Conservation (phyloP, 1,140 invertebrate genomes). For the Leptinotarsa texana region DNA sequence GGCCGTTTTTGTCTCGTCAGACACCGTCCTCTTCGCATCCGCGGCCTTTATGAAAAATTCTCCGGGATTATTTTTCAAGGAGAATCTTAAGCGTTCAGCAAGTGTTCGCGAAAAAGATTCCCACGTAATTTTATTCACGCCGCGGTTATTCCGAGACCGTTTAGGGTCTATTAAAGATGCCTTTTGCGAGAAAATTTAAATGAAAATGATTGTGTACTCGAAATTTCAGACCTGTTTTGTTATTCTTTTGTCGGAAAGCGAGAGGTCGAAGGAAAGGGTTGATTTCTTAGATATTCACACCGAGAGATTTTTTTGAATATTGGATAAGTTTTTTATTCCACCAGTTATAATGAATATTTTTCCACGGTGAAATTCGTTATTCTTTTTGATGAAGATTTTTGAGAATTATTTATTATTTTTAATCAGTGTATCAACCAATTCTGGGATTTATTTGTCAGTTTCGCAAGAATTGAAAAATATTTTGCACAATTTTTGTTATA, state of each 20-base stretch:
- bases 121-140: constrained; percentile 38
- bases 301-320: no score
- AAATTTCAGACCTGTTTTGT: constrained; percentile 19
- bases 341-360: no score
- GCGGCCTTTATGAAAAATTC: constrained; percentile 18
- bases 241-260: background rate
- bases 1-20: background rate
- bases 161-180: constrained; percentile 33
- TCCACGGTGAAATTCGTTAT: no score
- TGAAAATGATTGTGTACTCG: constrained; percentile 25
- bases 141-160: constrained; percentile 32
- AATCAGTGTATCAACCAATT: no score
- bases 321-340: no score
- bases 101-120: constrained; percentile 36
- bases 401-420: no score
- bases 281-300: no score
- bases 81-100: constrained; percentile 22
- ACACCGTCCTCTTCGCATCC: background rate
- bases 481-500: no score
- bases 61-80: constrained; percentile 23
- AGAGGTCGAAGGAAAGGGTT: background rate
- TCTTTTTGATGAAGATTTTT: no score
- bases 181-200: constrained; percentile 19
- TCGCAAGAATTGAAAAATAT: no score
- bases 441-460: no score